These are phyloP conservation scores for Xenopus borealis DNA, from an alignment of 2,113 vertebrate genomes.

Conservation along the genomic window DNA sequence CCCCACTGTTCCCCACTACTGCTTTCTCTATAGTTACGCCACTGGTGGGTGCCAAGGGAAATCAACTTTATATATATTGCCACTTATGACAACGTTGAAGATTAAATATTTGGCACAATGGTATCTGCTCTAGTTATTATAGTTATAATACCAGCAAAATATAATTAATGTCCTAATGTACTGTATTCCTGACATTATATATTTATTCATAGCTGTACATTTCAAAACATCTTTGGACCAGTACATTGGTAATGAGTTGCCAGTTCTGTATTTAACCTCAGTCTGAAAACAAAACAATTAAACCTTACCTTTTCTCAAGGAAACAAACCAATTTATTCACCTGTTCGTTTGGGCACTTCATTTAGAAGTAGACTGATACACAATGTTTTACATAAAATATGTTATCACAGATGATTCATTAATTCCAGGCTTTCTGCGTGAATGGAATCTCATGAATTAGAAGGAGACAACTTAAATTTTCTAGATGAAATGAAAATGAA, in stretches of 20 bases:
- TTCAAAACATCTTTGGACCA: no score
- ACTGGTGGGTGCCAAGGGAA: no score
- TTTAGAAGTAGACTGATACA: constrained; percentile 15
- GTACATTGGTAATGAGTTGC: not conserved
- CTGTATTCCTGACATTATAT: no score
- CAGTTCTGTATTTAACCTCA: not conserved
- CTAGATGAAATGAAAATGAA: constrained; percentile 10
- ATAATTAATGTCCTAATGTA: no score
- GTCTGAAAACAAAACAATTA: not conserved
- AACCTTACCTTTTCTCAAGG: not conserved
- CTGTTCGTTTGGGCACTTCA: constrained; percentile 11
- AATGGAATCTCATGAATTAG: constrained; percentile 2
- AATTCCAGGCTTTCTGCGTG: constrained; percentile 7
- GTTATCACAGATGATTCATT: constrained; percentile 13
- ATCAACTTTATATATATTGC: no score
- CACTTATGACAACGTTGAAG: no score
- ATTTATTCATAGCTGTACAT: no score
- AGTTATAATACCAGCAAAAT: no score
- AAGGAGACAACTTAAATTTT: constrained; percentile 10
- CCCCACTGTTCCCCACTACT: no score
- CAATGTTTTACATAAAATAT: constrained; percentile 15
- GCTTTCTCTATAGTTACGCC: no score
- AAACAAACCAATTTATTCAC: not conserved
- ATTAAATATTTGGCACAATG: no score
- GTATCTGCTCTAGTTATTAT: no score